A percentile compares a stretch with the other conserved stretches of the same genome.
phyloP scores from a whole-genome alignment of 2,888 invertebrate genomes.

The Tachystola acroxantha region DNA sequence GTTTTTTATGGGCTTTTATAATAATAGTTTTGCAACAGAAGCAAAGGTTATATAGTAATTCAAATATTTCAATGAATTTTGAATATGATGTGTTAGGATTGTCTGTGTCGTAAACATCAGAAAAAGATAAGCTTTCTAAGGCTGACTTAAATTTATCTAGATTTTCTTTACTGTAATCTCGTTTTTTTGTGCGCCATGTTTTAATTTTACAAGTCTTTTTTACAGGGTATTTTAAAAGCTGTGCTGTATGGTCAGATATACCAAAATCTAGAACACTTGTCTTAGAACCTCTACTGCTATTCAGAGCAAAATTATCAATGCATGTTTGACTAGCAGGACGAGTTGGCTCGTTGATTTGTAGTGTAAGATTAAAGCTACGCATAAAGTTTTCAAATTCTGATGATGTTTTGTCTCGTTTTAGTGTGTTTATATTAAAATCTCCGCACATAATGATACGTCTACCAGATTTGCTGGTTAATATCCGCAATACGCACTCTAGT shows the following conservation, averaged over 20 bases:
- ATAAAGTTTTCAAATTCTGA: background rate
- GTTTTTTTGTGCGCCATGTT: conserved; percentile 1
- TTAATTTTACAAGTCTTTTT: conserved; percentile 3
- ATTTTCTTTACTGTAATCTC: conserved; percentile 4
- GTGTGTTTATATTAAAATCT: background rate
- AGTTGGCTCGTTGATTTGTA: background rate
- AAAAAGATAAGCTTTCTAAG: conserved; percentile 2
- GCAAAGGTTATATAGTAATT: conserved; percentile 2
- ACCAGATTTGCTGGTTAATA: too few species aligned
- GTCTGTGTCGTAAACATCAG: background rate
- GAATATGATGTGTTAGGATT: conserved; percentile 2
- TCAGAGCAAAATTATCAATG: conserved; percentile 5
- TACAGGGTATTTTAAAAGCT: conserved; percentile 2
- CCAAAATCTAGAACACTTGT: background rate
- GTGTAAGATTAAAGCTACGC: background rate
- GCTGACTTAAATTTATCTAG: background rate
- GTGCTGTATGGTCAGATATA: conserved; percentile 7
- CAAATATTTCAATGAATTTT: conserved; percentile 1
- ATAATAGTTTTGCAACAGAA: background rate
- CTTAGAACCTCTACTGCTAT: background rate
- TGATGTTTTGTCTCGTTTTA: background rate
- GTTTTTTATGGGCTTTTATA: background rate
- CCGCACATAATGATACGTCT: background rate
- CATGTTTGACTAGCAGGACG: background rate
- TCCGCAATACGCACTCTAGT: too few species aligned